These are phyloP conservation scores for Pteropus rufus DNA, from an alignment of 2,797 vertebrate genomes.

Conservation along the genomic window DNA sequence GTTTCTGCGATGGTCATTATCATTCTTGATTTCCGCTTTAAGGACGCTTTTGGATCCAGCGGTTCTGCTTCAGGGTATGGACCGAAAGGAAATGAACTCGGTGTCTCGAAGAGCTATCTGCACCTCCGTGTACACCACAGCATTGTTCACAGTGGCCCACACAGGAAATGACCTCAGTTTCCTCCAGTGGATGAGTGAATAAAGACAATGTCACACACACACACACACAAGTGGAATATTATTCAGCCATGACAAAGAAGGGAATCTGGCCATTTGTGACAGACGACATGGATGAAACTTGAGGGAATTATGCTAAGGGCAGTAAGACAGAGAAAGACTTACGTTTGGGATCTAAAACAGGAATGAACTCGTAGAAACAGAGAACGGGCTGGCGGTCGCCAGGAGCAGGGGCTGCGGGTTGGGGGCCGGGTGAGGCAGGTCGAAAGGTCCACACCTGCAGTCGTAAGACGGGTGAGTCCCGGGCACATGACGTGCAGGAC, in stretches of 20 bases:
- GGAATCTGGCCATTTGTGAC: neutral
- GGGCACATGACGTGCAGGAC: rapidly evolving
- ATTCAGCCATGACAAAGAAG: neutral
- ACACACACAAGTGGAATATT: neutral
- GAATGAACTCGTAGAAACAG: neutral
- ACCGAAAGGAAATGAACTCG: neutral
- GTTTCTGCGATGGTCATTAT: neutral
- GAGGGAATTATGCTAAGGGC: neutral
- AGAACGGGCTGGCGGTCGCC: neutral
- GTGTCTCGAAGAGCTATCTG: too few relatives aligned
- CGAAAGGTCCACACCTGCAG: neutral
- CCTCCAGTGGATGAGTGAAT: neutral
- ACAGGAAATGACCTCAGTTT: neutral
- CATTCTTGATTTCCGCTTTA: neutral
- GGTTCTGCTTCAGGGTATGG: neutral
- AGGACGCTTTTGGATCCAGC: neutral
- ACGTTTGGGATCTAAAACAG: neutral
- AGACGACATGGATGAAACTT: too few relatives aligned
- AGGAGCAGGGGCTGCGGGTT: too few relatives aligned
- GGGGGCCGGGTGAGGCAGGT: neutral
- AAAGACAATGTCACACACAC: neutral
- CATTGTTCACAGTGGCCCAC: neutral
- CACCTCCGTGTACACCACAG: rapidly evolving
- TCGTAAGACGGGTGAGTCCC: neutral
- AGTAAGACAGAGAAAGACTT: neutral